Conservation (phyloP, 2,797 vertebrate species). For the Acanthurus tractus region DNA sequence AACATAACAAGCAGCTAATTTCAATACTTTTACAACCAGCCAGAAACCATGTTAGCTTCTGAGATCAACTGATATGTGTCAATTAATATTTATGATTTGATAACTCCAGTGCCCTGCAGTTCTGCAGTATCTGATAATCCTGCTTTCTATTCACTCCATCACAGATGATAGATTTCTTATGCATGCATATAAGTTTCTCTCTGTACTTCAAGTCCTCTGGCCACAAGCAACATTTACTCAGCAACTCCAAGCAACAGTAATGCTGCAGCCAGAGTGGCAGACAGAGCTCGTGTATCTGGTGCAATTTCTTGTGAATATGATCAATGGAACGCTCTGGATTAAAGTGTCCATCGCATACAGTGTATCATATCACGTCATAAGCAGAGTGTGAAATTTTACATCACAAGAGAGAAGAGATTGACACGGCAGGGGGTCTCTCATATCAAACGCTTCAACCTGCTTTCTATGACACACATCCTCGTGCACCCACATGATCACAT, state of each 20-base stretch:
- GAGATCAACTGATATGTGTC: conserved; percentile 28
- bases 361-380: conserved; percentile 28
- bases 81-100: conserved; percentile 46
- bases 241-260: not conserved
- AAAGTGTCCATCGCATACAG: conserved; percentile 21
- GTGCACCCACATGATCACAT: conserved; percentile 15
- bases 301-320: conserved; percentile 25
- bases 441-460: conserved; percentile 23
- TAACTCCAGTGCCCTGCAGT: conserved; percentile 18
- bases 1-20: not conserved
- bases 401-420: conserved; percentile 28
- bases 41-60: conserved; percentile 6
- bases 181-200: not conserved
- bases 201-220: not conserved
- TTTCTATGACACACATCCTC: conserved; percentile 3
- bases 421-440: conserved; percentile 35
- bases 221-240: not conserved
- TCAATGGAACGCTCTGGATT: conserved; percentile 14
- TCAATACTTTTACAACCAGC: conserved; percentile 1
- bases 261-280: conserved; percentile 1
- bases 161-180: not conserved
- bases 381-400: conserved; percentile 37
- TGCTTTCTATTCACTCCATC: not conserved
- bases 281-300: not conserved
- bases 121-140: conserved; percentile 7